Conservation (phyloP, 2,113 vertebrate species). For the Saccopteryx bilineata region DNA sequence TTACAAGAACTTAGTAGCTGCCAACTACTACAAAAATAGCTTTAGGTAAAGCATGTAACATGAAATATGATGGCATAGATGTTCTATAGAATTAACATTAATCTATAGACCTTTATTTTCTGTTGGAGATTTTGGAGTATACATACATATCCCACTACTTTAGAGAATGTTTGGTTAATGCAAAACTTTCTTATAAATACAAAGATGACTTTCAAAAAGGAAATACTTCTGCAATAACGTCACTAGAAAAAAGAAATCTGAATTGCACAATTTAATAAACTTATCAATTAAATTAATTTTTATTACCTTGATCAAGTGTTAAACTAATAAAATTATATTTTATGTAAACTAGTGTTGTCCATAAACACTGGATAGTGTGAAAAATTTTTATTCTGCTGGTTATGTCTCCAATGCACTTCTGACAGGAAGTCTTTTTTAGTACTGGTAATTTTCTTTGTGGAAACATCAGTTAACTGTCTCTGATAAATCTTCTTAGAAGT, state of each 20-base stretch:
- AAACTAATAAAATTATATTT: conserved; percentile 55
- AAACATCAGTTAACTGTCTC: conserved; percentile 51
- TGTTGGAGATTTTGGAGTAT: neutral
- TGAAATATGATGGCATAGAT: neutral
- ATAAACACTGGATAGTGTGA: neutral
- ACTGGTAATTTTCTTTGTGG: conserved; percentile 64
- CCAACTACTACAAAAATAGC: neutral
- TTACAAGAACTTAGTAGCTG: neutral
- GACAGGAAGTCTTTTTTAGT: conserved; percentile 50
- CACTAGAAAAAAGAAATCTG: neutral
- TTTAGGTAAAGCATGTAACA: neutral
- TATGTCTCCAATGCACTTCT: neutral
- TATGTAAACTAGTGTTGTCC: neutral
- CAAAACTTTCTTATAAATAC: neutral
- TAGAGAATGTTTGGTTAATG: neutral
- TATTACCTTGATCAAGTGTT: neutral
- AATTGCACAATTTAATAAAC: neutral
- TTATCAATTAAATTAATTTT: neutral
- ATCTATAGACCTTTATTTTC: neutral
- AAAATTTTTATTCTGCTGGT: neutral
- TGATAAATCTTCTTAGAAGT: conserved; percentile 69
- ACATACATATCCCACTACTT: neutral
- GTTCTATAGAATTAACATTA: neutral
- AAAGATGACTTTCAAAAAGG: neutral
- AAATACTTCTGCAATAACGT: neutral